These are phyloP conservation scores for Tragelaphus imberbis DNA, from an alignment of 2,113 vertebrate genomes.

Conservation along the genomic window DNA sequence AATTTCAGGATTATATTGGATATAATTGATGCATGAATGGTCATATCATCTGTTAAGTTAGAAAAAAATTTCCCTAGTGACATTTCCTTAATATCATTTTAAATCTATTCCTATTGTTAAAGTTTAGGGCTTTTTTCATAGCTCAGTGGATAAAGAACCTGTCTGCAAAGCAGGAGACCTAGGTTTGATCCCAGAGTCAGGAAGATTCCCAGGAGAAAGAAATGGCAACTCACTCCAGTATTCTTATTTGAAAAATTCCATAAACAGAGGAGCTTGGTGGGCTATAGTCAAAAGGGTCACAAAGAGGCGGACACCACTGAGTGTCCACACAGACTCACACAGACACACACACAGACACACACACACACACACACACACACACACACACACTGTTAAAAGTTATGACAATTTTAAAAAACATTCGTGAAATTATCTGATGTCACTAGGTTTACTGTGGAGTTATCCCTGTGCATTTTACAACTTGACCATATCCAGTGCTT, in stretches of 20 bases:
- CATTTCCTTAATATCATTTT: background rate
- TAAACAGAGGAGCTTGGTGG: background rate
- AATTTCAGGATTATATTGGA: background rate
- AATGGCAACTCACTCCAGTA: background rate
- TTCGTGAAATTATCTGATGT: background rate
- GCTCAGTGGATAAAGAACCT: background rate
- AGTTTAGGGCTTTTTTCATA: background rate
- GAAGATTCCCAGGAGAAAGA: background rate
- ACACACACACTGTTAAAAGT: background rate
- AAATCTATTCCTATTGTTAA: background rate
- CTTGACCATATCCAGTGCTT: background rate
- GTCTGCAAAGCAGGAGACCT: background rate
- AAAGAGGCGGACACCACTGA: background rate
- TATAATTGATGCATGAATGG: background rate
- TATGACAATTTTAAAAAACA: background rate
- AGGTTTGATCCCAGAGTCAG: background rate
- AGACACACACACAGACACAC: background rate
- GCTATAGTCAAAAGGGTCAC: background rate
- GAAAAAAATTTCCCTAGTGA: background rate
- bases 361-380: background rate
- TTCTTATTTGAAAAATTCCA: background rate
- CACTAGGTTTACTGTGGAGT: background rate
- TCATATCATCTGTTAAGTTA: background rate
- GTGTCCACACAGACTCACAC: background rate
- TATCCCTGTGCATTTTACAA: background rate